Evolutionary conservation across 2,797 vertebrate species (phyloP).

Genomic region (Ptychobarbus kaznakovi): DNA sequence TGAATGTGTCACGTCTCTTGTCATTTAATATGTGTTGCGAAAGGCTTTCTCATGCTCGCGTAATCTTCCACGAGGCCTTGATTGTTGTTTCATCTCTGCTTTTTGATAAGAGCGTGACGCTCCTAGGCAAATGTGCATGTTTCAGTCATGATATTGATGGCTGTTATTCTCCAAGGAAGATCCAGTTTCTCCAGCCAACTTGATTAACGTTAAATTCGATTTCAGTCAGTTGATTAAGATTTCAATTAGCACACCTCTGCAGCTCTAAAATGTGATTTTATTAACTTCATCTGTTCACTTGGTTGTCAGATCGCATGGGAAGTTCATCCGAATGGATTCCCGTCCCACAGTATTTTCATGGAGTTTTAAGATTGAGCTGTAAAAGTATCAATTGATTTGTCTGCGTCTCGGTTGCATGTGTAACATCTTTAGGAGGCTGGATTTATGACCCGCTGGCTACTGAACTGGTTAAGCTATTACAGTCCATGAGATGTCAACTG

Average conservation of each 20-base stretch:
- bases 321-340: constrained; percentile 64
- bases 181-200: not conserved
- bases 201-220: constrained; percentile 38
- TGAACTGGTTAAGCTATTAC: constrained; percentile 66
- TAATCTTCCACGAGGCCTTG: constrained; percentile 48
- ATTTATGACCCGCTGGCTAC: constrained; percentile 76
- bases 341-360: constrained; percentile 63
- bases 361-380: constrained; percentile 71
- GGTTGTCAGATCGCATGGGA: not conserved
- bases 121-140: not conserved
- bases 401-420: constrained; percentile 75
- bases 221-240: constrained; percentile 32
- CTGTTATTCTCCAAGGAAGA: not conserved
- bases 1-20: constrained; percentile 75
- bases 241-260: constrained; percentile 24
- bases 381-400: constrained; percentile 80
- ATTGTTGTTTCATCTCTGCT: not conserved
- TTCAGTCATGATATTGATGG: not conserved
- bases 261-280: constrained; percentile 2
- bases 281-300: not conserved
- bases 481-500: constrained; percentile 67
- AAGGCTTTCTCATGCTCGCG: constrained; percentile 72
- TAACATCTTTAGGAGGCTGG: constrained; percentile 78
- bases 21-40: constrained; percentile 77
- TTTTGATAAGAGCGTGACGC: not conserved